A percentile compares a stretch with the other conserved stretches of the same genome.
phyloP scores from a whole-genome alignment of 2,113 vertebrate species.

The Archilochus colubris region DNA sequence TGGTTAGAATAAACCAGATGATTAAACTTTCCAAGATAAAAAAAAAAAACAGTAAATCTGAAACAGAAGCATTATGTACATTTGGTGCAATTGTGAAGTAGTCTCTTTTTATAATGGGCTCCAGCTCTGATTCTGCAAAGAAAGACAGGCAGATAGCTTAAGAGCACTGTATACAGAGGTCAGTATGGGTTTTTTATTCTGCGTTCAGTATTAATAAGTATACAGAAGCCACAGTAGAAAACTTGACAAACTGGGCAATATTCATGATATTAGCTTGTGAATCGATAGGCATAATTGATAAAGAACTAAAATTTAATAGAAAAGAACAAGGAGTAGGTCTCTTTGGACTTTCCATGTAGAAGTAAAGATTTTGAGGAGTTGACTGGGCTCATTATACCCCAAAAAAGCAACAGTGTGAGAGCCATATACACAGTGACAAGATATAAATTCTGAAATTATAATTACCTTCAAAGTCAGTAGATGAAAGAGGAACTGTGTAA shows the following conservation, averaged over 20 bases:
- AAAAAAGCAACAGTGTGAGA: not conserved
- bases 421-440: not conserved
- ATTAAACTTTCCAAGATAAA: slow-evolving; percentile 52
- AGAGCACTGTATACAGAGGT: slow-evolving; percentile 16
- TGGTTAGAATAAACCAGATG: slow-evolving; percentile 7
- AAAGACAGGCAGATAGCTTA: slow-evolving; percentile 29
- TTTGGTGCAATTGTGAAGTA: slow-evolving; percentile 66
- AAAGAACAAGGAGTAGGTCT: slow-evolving; percentile 12
- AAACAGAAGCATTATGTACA: slow-evolving; percentile 43
- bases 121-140: slow-evolving; percentile 63
- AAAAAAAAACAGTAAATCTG: not conserved
- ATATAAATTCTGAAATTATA: slow-evolving; percentile 49
- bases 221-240: slow-evolving; percentile 17
- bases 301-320: slow-evolving; percentile 47
- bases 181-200: not conserved
- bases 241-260: not conserved
- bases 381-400: not conserved
- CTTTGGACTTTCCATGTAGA: not conserved
- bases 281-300: not conserved
- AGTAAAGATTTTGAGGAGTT: slow-evolving; percentile 5
- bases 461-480: slow-evolving; percentile 53
- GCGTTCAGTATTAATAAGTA: not conserved
- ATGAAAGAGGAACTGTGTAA: slow-evolving; percentile 46
- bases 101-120: slow-evolving; percentile 55
- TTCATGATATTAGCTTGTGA: not conserved